Conservation (phyloP, 2,888 invertebrate genomes). For the Ophonus ardosiacus region DNA sequence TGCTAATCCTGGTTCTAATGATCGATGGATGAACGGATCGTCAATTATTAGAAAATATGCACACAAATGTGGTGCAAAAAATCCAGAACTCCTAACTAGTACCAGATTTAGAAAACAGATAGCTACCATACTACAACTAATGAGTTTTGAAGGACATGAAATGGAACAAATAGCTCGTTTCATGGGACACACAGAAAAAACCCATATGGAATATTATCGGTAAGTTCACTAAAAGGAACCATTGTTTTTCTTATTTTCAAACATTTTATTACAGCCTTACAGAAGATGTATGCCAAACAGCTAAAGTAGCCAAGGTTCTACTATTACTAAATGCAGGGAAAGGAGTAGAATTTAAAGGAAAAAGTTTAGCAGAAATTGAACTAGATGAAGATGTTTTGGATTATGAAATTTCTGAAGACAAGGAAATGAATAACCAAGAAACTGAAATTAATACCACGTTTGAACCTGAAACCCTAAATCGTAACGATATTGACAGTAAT, state of each 20-base stretch:
- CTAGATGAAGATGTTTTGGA: conserved; percentile 11
- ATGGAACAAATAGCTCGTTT: conserved; percentile 40
- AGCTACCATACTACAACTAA: background rate
- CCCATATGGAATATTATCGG: background rate
- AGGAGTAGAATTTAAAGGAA: conserved; percentile 53
- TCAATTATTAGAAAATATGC: background rate
- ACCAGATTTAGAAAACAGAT: background rate
- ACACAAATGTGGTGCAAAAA: background rate
- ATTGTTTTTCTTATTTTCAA: background rate
- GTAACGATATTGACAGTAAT: no score
- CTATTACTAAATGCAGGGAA: conserved; percentile 52
- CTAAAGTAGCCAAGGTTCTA: conserved; percentile 59
- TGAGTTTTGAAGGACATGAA: background rate
- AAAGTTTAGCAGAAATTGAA: conserved; percentile 54
- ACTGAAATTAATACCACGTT: background rate
- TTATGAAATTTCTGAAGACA: conserved; percentile 7
- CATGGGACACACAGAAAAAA: background rate
- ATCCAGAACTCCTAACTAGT: background rate
- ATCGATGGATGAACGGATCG: background rate
- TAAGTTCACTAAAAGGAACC: background rate
- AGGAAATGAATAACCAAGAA: background rate
- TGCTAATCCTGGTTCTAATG: background rate
- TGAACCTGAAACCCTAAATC: background rate
- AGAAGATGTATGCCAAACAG: conserved; percentile 61
- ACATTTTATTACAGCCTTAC: conserved; percentile 46